These are phyloP conservation scores for Microtus pennsylvanicus DNA, from an alignment of 2,113 vertebrate species.

Conservation along the genomic window DNA sequence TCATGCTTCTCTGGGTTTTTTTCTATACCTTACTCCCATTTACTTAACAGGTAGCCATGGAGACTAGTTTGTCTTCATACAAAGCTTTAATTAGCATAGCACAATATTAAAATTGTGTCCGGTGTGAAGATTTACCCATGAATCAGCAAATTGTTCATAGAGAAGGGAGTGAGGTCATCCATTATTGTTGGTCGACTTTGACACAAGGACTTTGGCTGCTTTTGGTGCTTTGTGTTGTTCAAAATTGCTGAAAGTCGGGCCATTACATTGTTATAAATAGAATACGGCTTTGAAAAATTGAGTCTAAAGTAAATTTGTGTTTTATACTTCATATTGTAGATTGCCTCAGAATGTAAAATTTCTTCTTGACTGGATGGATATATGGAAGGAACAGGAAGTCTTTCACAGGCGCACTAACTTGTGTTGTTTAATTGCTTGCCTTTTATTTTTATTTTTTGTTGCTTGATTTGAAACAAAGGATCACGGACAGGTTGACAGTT, in stretches of 20 bases:
- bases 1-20: slow-evolving; percentile 44
- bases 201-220: background rate
- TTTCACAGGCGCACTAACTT: background rate
- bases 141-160: slow-evolving; percentile 51
- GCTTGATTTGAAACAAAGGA: background rate
- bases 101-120: slow-evolving; percentile 23
- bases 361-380: slow-evolving; percentile 12
- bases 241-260: background rate
- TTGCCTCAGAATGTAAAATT: slow-evolving; percentile 53
- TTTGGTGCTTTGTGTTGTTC: background rate
- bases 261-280: background rate
- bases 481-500: background rate
- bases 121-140: background rate
- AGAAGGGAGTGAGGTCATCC: slow-evolving; percentile 21
- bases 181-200: background rate
- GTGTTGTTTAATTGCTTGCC: slow-evolving; percentile 25
- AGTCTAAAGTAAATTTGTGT: slow-evolving; percentile 15
- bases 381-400: background rate
- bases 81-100: slow-evolving; percentile 15
- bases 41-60: background rate
- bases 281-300: slow-evolving; percentile 35
- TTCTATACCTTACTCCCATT: background rate
- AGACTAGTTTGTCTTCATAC: slow-evolving; percentile 8
- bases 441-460: background rate
- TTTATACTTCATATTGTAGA: slow-evolving; percentile 24